phyloP scores from a whole-genome alignment of 2,797 vertebrate genomes.

The Nyctalus aviator region DNA sequence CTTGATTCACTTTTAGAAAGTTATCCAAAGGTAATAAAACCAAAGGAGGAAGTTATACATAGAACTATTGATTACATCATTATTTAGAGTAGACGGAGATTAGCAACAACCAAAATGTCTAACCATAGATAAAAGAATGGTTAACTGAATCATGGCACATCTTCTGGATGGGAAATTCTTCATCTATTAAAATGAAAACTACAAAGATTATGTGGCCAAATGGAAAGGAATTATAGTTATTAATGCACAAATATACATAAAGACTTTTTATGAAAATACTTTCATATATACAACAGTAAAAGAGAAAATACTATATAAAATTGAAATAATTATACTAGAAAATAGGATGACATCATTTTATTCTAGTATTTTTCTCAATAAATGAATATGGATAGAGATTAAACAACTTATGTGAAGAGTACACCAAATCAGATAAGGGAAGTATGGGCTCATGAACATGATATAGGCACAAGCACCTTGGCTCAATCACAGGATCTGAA shows the following conservation, averaged over 20 bases:
- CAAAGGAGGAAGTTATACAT: slow-evolving; percentile 41
- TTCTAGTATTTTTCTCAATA: neutral
- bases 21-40: slow-evolving; percentile 62
- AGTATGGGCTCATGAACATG: rapidly evolving
- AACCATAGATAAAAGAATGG: slow-evolving; percentile 16
- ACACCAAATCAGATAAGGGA: neutral
- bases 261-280: slow-evolving; percentile 3
- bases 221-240: slow-evolving; percentile 14
- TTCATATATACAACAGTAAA: neutral
- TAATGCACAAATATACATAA: slow-evolving; percentile 6
- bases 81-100: slow-evolving; percentile 61
- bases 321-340: slow-evolving; percentile 4
- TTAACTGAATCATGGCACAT: slow-evolving; percentile 57
- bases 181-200: slow-evolving; percentile 63
- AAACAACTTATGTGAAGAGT: neutral
- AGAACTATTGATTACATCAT: slow-evolving; percentile 47
- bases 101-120: slow-evolving; percentile 4
- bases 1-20: slow-evolving; percentile 46
- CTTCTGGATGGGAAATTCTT: slow-evolving; percentile 34
- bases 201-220: slow-evolving; percentile 29
- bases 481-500: neutral
- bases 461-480: neutral
- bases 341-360: neutral
- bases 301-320: neutral
- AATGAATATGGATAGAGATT: neutral